Evolutionary conservation across 64 coral and sea anemone genomes (phyloP).

Genomic region (Catalaphyllia jardinei): DNA sequence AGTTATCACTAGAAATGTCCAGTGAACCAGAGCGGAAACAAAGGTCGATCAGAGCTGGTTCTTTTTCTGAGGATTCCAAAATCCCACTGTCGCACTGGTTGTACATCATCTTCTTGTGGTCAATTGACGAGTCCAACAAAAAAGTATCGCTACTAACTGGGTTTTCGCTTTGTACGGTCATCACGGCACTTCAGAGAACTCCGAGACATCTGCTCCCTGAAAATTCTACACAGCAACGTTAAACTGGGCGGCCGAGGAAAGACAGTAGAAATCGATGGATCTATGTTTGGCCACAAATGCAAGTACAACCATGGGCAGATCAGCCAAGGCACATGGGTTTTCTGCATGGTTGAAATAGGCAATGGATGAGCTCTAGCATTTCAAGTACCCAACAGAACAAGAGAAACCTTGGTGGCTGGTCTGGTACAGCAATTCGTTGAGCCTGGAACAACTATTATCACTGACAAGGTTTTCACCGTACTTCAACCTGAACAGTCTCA

Average conservation of each 20-base stretch:
- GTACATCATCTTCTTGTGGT: conserved; percentile 19
- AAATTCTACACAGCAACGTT: background rate
- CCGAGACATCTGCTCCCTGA: background rate
- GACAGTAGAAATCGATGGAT: conserved; percentile 39
- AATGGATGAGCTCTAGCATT: background rate
- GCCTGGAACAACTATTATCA: conserved; percentile 16
- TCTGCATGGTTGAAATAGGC: conserved; percentile 17
- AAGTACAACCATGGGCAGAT: conserved; percentile 22
- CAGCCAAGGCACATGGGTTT: conserved; percentile 29
- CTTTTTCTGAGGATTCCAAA: conserved; percentile 5
- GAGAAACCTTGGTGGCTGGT: conserved; percentile 3
- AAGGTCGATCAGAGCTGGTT: background rate
- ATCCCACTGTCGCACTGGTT: background rate
- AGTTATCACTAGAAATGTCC: background rate
- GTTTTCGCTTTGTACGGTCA: background rate
- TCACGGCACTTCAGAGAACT: background rate
- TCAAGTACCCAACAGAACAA: background rate
- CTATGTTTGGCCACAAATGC: conserved; percentile 35
- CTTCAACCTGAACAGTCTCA: conserved; percentile 22
- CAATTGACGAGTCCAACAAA: conserved; percentile 14
- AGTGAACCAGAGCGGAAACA: background rate
- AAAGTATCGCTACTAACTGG: background rate
- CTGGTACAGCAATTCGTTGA: conserved; percentile 12
- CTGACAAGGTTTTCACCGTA: conserved; percentile 13
- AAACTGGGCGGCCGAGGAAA: conserved; percentile 23